Evolutionary conservation across 2,888 invertebrate species (phyloP).

Genomic region (Antheraea yamamai): DNA sequence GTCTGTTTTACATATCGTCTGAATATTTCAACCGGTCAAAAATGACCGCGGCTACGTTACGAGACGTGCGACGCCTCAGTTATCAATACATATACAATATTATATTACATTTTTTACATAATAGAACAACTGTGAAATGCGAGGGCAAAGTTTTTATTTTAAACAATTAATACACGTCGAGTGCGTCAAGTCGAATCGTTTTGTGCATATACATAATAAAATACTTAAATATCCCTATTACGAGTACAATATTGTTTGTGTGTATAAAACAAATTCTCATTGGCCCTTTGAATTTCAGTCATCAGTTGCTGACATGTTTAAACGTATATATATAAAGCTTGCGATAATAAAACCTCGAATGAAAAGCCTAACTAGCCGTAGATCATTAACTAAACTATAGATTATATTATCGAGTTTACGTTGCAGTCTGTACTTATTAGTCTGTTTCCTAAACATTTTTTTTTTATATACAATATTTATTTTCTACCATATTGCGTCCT

Average conservation of each 20-base stretch:
- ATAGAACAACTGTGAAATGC: constrained; percentile 70
- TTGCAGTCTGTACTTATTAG: constrained; percentile 76
- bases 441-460: constrained; percentile 61
- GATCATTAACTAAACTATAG: constrained; percentile 77
- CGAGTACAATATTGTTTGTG: constrained; percentile 40
- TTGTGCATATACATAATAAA: constrained; percentile 67
- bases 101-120: constrained; percentile 16
- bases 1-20: constrained; percentile 71
- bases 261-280: constrained; percentile 65
- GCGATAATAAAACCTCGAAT: constrained; percentile 72
- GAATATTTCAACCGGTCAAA: constrained; percentile 73
- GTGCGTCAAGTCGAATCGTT: constrained; percentile 56
- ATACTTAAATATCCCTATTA: constrained; percentile 52
- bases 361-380: constrained; percentile 76
- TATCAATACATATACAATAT: neutral
- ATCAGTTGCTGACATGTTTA: constrained; percentile 73
- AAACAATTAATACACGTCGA: constrained; percentile 37
- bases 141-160: constrained; percentile 63
- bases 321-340: constrained; percentile 64
- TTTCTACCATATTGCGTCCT: constrained; percentile 82
- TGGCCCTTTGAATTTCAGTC: constrained; percentile 78
- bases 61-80: constrained; percentile 37
- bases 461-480: constrained; percentile 81
- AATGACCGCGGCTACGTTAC: constrained; percentile 44
- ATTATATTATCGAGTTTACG: constrained; percentile 64